Conservation (phyloP, 2,797 vertebrate genomes). For the Phrynocephalus guinanensis region DNA sequence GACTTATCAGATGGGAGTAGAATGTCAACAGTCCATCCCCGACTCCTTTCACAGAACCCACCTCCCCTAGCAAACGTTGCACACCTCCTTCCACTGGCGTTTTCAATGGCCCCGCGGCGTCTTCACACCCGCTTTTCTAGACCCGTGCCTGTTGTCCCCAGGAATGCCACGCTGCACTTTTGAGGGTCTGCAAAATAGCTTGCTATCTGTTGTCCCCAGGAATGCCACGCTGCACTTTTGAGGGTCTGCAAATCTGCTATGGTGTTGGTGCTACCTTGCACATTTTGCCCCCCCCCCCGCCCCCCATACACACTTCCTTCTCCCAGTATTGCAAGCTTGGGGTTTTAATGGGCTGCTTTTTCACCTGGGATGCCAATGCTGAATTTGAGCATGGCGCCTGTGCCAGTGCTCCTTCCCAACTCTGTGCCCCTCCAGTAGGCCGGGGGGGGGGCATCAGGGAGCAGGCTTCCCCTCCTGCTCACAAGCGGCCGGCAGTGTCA, state of each 20-base stretch:
- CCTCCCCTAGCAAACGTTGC: too few species aligned
- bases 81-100: too few species aligned
- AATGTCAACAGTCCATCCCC: too few species aligned
- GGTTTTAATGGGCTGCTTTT: not conserved
- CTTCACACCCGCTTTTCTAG: too few species aligned
- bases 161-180: not conserved
- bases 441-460: too few species aligned
- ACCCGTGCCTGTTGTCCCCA: not conserved
- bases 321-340: not conserved
- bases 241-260: not conserved
- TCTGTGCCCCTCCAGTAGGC: not conserved
- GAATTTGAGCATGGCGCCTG: not conserved
- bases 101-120: not conserved
- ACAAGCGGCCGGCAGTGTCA: too few species aligned
- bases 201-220: not conserved
- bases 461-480: too few species aligned
- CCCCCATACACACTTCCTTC: not conserved
- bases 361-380: not conserved
- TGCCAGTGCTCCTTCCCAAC: not conserved
- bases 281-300: not conserved
- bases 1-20: too few species aligned
- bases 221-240: not conserved
- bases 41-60: too few species aligned
- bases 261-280: not conserved
- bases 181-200: not conserved